Evolutionary conservation across 2,888 invertebrate genomes (phyloP).

Genomic region (Saturnia pavonia): DNA sequence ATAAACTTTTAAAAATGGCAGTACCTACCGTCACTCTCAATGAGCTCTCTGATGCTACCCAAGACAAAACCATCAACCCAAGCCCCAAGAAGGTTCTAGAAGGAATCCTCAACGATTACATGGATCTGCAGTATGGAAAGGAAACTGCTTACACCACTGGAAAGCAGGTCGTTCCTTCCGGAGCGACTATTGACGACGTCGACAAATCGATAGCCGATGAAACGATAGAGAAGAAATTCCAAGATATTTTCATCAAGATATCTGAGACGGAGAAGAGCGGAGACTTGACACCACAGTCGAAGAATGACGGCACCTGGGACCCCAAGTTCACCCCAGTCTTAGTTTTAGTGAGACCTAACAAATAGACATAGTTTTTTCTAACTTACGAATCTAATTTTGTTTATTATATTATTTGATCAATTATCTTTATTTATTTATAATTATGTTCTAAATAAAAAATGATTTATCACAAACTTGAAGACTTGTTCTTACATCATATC

Average conservation of each 20-base stretch:
- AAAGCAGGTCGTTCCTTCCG: slow-evolving; percentile 59
- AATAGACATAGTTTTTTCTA: slow-evolving; percentile 33
- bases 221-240: slow-evolving; percentile 51
- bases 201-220: slow-evolving; percentile 50
- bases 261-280: slow-evolving; percentile 60
- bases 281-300: slow-evolving; percentile 54
- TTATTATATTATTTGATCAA: slow-evolving; percentile 3
- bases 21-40: slow-evolving; percentile 60
- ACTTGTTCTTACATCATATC: no score
- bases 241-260: slow-evolving; percentile 60
- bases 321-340: slow-evolving; percentile 61
- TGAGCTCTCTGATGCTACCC: slow-evolving; percentile 55
- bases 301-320: slow-evolving; percentile 64
- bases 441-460: slow-evolving; percentile 11
- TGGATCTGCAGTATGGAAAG: slow-evolving; percentile 68
- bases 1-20: slow-evolving; percentile 29
- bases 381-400: neutral
- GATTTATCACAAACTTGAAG: neutral
- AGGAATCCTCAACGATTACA: slow-evolving; percentile 67
- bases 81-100: slow-evolving; percentile 60
- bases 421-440: slow-evolving; percentile 13
- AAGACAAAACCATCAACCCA: slow-evolving; percentile 49
- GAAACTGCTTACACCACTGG: slow-evolving; percentile 72
- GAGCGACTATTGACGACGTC: slow-evolving; percentile 54
- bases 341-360: slow-evolving; percentile 59